These are phyloP conservation scores for Corythornis cristatus DNA, from an alignment of 2,113 vertebrate genomes.

Conservation along the genomic window DNA sequence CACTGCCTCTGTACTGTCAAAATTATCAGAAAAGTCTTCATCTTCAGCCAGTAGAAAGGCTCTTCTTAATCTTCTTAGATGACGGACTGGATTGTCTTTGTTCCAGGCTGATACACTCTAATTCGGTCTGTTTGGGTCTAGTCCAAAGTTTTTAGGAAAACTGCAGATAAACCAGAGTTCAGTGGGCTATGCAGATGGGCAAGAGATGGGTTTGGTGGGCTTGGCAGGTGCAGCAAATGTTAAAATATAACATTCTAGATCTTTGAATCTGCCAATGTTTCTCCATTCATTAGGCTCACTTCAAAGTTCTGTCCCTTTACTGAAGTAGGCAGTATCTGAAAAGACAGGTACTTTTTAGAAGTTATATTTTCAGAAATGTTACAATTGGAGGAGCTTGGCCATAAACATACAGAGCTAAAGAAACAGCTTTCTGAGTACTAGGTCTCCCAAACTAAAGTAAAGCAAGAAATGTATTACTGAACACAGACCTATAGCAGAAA, in stretches of 20 bases:
- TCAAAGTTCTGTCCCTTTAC: background rate
- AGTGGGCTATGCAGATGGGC: background rate
- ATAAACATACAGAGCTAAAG: background rate
- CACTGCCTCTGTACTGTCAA: background rate
- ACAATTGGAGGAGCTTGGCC: background rate
- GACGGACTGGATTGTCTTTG: constrained; percentile 15
- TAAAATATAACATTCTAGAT: background rate
- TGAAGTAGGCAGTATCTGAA: background rate
- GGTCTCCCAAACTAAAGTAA: background rate
- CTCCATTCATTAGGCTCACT: background rate
- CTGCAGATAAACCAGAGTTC: constrained; percentile 14
- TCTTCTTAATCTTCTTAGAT: constrained; percentile 28
- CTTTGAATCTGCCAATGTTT: background rate
- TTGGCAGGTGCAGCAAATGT: background rate
- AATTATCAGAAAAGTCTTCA: constrained; percentile 18
- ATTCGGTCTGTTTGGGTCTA: constrained; percentile 9
- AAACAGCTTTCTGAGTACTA: background rate
- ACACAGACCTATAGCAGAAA: background rate
- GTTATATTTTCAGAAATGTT: background rate
- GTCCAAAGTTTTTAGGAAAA: constrained; percentile 28
- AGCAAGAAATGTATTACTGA: background rate
- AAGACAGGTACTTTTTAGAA: background rate
- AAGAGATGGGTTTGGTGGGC: background rate
- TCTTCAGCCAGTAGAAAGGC: constrained; percentile 29
- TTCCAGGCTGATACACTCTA: constrained; percentile 40